phyloP scores from a whole-genome alignment of 2,797 vertebrate genomes.

The Enteromius paludinosus region DNA sequence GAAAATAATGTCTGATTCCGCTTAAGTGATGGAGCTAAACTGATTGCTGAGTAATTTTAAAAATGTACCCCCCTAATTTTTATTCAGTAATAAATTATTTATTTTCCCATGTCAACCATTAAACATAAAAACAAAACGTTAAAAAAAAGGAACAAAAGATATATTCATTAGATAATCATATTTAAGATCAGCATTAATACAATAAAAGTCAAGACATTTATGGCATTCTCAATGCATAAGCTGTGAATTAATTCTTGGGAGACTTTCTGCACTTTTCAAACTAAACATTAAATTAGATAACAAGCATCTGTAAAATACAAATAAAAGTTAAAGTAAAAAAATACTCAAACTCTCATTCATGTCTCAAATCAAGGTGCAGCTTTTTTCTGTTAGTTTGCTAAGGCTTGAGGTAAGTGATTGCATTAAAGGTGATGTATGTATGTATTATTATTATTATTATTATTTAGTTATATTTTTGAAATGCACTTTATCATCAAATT shows the following conservation, averaged over 20 bases:
- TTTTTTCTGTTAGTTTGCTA: too few species aligned
- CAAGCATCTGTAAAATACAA: not conserved
- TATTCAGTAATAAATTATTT: not conserved
- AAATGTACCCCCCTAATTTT: not conserved
- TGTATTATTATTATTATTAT: too few species aligned
- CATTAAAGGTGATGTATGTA: too few species aligned
- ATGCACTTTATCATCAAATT: not conserved
- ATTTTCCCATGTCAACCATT: not conserved
- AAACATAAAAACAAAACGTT: not conserved
- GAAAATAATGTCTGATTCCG: constrained; percentile 20
- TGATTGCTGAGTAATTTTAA: constrained; percentile 7
- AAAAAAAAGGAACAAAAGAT: not conserved
- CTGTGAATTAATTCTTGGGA: not conserved
- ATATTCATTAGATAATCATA: not conserved
- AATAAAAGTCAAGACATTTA: not conserved
- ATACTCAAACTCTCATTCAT: too few species aligned
- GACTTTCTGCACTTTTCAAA: not conserved
- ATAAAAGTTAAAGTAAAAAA: not conserved
- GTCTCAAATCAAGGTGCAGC: too few species aligned
- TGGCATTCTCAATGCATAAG: not conserved
- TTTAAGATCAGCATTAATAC: not conserved
- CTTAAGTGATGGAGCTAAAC: constrained; percentile 12
- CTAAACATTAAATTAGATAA: not conserved
- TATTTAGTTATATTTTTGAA: too few species aligned
- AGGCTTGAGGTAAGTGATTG: too few species aligned